Conservation (phyloP, 2,888 invertebrate genomes). For the Bembecia ichneumoniformis region DNA sequence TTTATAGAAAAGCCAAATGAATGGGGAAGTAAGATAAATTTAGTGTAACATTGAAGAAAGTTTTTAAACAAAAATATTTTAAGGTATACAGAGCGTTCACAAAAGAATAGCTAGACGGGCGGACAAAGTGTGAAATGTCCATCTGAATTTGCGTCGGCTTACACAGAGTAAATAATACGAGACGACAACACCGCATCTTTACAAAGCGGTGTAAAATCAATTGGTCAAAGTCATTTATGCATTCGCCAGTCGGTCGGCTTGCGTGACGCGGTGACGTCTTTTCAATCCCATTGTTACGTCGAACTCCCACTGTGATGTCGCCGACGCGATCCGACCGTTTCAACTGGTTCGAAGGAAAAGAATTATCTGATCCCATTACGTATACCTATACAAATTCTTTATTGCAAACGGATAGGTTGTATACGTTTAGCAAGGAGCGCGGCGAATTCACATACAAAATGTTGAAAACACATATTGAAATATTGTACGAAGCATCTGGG, state of each 20-base stretch:
- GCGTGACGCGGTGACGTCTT: conserved; percentile 34
- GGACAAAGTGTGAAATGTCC: background rate
- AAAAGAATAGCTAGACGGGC: background rate
- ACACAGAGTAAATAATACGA: conserved; percentile 19
- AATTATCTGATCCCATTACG: conserved; percentile 9
- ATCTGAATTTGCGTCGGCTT: conserved; percentile 12
- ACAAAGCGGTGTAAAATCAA: conserved; percentile 60
- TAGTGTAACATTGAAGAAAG: background rate
- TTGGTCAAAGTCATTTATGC: conserved; percentile 59
- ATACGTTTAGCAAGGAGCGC: too few species aligned
- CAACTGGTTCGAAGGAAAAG: conserved; percentile 28
- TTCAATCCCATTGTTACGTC: conserved; percentile 45
- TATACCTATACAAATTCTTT: too few species aligned
- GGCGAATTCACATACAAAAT: too few species aligned
- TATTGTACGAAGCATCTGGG: too few species aligned
- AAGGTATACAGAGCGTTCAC: background rate
- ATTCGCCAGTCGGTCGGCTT: conserved; percentile 33
- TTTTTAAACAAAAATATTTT: background rate
- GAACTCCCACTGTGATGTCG: conserved; percentile 52
- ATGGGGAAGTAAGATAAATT: too few species aligned
- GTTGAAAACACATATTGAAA: too few species aligned
- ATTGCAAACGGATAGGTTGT: too few species aligned
- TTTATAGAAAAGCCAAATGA: too few species aligned
- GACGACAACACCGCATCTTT: conserved; percentile 21
- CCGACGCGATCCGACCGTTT: conserved; percentile 37